A percentile compares a stretch with the other conserved stretches of the same genome.
These are phyloP conservation scores for Noctua fimbriata DNA, from an alignment of 2,888 invertebrate species.

Conservation along the genomic window DNA sequence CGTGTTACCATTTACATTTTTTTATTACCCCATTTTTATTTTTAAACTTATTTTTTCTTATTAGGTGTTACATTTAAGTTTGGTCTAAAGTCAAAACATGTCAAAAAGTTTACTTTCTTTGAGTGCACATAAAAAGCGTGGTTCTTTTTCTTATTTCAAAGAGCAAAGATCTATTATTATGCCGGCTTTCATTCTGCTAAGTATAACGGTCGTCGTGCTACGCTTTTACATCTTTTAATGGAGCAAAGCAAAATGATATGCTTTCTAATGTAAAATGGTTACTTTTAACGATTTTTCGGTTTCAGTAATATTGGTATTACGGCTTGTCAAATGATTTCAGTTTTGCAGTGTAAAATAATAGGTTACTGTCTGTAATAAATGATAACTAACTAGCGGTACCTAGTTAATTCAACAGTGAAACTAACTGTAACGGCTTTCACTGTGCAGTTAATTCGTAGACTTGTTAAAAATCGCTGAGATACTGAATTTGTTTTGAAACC, in stretches of 20 bases:
- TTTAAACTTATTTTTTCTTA: not conserved
- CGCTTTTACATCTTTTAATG: slow-evolving; percentile 82
- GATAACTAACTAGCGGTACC: slow-evolving; percentile 20
- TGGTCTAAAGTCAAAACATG: slow-evolving; percentile 3
- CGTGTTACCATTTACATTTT: not conserved
- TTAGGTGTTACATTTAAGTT: not conserved
- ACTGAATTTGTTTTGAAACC: not conserved
- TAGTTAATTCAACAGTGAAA: slow-evolving; percentile 21
- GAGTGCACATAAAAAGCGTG: slow-evolving; percentile 44
- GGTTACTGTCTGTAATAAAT: slow-evolving; percentile 8
- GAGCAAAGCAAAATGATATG: slow-evolving; percentile 84
- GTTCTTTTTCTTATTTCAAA: slow-evolving; percentile 68
- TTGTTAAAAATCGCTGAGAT: slow-evolving; percentile 11
- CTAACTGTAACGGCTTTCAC: slow-evolving; percentile 27
- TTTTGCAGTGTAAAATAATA: slow-evolving; percentile 21
- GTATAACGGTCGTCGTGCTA: slow-evolving; percentile 77
- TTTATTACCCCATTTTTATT: not conserved
- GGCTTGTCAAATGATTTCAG: slow-evolving; percentile 25
- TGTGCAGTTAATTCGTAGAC: not conserved
- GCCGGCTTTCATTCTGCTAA: slow-evolving; percentile 69
- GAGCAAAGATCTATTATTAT: slow-evolving; percentile 66
- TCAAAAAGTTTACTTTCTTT: slow-evolving; percentile 52
- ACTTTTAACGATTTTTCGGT: slow-evolving; percentile 55
- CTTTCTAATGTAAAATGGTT: slow-evolving; percentile 80
- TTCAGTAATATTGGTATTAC: slow-evolving; percentile 33